Base-by-base conservation (phyloP, 2,797 vertebrate genomes). In the Poeciliopsis turneri region DNA sequence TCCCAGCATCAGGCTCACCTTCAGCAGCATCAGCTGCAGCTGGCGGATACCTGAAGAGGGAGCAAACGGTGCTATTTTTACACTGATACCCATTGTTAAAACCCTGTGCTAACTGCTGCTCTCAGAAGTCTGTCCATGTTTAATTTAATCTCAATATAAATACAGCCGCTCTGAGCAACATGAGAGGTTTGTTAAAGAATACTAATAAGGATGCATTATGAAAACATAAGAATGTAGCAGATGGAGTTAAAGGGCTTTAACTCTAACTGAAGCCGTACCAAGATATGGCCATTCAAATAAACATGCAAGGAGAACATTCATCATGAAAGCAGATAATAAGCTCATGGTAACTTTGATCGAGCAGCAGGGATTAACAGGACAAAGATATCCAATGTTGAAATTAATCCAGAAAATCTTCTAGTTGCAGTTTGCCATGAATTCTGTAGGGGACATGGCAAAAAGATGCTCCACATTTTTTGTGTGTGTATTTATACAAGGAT, bases 11-110 rank as follows among this genome's bases (percentile, higher is more conserved):
- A 99, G 94, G 49, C 96, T 94, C 78, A 99, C 96, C 93, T 99
- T 99, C 88, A 99, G 95, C 4, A 99, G 94, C 93, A 99, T 99
- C 79, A 99, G 96, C 68, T 99, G 98, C 55, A 99, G 96, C 87
- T 99, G 98, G 64, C 98, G 97, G 93, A 99, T 99, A 96, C 98
- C 98, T 99, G 93, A 1, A 86, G 85, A 0, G 25, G 0, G 13
- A 1, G 81, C 55, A 0, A 55, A 25, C 20, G 33, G 11, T 13
- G 20, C 36, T 68, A n/a, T 46, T n/a, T 28, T 70, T 45, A 70
- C 6, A 46, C 1, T 45, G 23, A 39, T 43, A 43, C 10, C 23
- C 11, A n/a, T 68, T 18, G 16, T 46, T 70, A 28, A 46, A 70
- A 46, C 7, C 2, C 6, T 28, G 2, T 16, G 25, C 43, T 28